These are phyloP conservation scores for Triplophysa rosa DNA, from an alignment of 2,113 vertebrate species.

Conservation along the genomic window DNA sequence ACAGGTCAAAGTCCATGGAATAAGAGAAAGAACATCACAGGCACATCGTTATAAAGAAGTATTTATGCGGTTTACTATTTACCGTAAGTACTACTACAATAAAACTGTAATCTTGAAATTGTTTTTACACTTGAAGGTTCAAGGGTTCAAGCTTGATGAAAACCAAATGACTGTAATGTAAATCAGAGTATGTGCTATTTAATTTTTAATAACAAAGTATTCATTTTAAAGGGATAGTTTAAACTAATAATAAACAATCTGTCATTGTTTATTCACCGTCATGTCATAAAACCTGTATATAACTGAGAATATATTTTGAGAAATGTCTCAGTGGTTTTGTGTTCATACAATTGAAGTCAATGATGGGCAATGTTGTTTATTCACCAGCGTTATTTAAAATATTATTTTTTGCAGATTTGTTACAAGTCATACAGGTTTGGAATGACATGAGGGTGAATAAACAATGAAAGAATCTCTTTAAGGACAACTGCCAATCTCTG, in stretches of 20 bases:
- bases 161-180: not conserved
- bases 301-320: too few relatives aligned
- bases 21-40: constrained; percentile 9
- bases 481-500: not conserved
- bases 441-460: too few relatives aligned
- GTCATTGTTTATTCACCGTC: too few relatives aligned
- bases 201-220: not conserved
- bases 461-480: not conserved
- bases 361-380: too few relatives aligned
- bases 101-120: constrained; percentile 9
- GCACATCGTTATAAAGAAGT: constrained; percentile 16
- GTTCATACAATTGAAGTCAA: too few relatives aligned
- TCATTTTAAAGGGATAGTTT: not conserved
- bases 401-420: too few relatives aligned
- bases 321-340: too few relatives aligned
- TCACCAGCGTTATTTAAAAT: too few relatives aligned
- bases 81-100: not conserved
- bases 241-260: too few relatives aligned
- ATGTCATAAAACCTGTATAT: too few relatives aligned
- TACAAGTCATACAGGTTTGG: too few relatives aligned
- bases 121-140: constrained; percentile 4
- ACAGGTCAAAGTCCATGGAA: constrained; percentile 12
- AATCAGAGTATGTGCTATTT: not conserved
- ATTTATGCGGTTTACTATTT: not conserved
- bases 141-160: not conserved